phyloP scores from a whole-genome alignment of 2,113 vertebrate genomes.

The Thamnaconus septentrionalis region DNA sequence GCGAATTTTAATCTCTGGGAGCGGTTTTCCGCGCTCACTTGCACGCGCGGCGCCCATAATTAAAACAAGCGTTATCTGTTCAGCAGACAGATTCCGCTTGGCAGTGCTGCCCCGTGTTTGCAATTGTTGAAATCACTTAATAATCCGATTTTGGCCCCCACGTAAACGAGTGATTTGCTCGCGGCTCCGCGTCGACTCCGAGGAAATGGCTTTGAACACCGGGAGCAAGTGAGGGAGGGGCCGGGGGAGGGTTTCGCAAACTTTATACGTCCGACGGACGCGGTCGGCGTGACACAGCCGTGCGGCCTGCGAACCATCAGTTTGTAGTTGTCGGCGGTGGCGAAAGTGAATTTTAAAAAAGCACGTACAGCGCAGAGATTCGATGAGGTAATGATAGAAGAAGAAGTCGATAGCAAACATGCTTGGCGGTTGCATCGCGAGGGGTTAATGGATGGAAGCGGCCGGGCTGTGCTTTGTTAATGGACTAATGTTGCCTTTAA shows the following conservation, averaged over 20 bases:
- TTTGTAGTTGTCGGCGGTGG: not conserved
- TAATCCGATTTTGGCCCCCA: constrained; percentile 13
- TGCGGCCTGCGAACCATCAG: constrained; percentile 1
- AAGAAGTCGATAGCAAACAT: constrained; percentile 51
- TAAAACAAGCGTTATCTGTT: constrained; percentile 25
- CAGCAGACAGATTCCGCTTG: constrained; percentile 3
- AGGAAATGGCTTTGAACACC: constrained; percentile 26
- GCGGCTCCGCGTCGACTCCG: not conserved
- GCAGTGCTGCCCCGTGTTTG: constrained; percentile 6
- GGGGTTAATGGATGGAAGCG: constrained; percentile 65
- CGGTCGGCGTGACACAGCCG: constrained; percentile 1
- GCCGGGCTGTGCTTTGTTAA: constrained; percentile 65
- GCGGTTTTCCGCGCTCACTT: not conserved
- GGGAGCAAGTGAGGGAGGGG: not conserved
- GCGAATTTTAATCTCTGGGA: too few relatives aligned
- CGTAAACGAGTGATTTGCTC: not conserved
- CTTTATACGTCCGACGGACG: constrained; percentile 10
- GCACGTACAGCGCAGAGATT: too few relatives aligned
- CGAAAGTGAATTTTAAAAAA: not conserved
- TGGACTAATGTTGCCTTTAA: constrained; percentile 71
- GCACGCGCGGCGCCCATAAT: constrained; percentile 17
- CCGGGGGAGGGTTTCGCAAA: too few relatives aligned
- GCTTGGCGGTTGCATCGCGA: constrained; percentile 50
- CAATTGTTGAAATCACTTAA: constrained; percentile 24
- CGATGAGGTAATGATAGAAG: constrained; percentile 18